phyloP scores from a whole-genome alignment of 2,888 invertebrate species.

The Caenorhabditis uteleia region DNA sequence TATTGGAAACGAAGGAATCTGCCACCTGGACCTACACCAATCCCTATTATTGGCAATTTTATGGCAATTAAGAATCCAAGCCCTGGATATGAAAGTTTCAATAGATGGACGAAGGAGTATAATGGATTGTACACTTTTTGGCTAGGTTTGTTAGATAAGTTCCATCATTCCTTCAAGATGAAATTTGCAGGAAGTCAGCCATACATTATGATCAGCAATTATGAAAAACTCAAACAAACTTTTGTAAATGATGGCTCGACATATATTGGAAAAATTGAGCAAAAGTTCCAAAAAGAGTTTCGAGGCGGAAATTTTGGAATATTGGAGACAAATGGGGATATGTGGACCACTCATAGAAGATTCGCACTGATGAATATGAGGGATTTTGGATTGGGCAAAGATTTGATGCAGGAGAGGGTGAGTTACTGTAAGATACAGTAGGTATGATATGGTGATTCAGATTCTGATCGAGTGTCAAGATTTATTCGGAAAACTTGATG shows the following conservation, averaged over 20 bases:
- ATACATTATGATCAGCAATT: slow-evolving; percentile 23
- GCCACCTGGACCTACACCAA: slow-evolving; percentile 38
- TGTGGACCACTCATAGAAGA: slow-evolving; percentile 27
- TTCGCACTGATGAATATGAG: slow-evolving; percentile 26
- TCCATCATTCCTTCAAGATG: too few species aligned
- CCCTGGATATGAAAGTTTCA: slow-evolving; percentile 31
- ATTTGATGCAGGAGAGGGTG: slow-evolving; percentile 33
- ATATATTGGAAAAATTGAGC: slow-evolving; percentile 22
- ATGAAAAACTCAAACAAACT: slow-evolving; percentile 32
- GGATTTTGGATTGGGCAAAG: slow-evolving; percentile 31
- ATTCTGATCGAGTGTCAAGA: too few species aligned
- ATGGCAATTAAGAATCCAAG: slow-evolving; percentile 1
- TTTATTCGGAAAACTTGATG: too few species aligned
- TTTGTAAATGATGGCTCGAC: slow-evolving; percentile 41
- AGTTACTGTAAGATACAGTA: too few species aligned
- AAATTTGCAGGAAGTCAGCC: too few species aligned
- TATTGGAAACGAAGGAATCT: slow-evolving; percentile 35
- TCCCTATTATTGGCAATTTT: slow-evolving; percentile 31
- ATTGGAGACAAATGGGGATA: slow-evolving; percentile 29
- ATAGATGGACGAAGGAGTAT: slow-evolving; percentile 11
- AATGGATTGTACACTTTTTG: slow-evolving; percentile 22
- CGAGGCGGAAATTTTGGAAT: slow-evolving; percentile 34
- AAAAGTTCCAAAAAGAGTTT: slow-evolving; percentile 11
- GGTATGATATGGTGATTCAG: too few species aligned
- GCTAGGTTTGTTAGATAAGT: too few species aligned